Base-by-base conservation (phyloP, 1,140 invertebrate genomes). In the Cotesia typhae region DNA sequence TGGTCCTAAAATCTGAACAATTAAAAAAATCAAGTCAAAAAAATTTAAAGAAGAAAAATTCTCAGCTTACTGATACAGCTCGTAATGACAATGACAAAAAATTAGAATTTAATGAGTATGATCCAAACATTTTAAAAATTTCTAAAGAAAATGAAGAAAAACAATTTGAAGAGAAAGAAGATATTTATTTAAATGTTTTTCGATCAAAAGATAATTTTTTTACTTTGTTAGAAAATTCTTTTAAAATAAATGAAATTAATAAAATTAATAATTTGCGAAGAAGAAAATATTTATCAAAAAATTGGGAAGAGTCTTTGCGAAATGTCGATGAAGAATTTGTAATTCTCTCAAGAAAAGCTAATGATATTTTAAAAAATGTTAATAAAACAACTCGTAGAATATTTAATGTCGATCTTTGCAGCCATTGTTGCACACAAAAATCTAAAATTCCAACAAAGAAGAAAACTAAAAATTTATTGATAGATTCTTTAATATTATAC, bases 371-470 rank as follows among this genome's bases (percentile, higher is more conserved):
- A 4, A 77, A 78, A 12, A 77, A 51, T 20, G 73, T 84, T 2
- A 66, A 75, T 37, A 61, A 72, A 7, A 78, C 67, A 14, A 75
- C 76, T 0, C 79, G 75, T 65, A 36, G 71, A 0, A 71, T 81
- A 1, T 73, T 77, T 10, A 75, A 78, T 20, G 66, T 28, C 4
- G 73, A 65, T 0, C 66, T 57, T 4, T 86, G 84, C n/a, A 81
- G 83, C 38, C 73, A 65, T 59, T 85, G 84, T 37, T 85, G 84
- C 38, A 63, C 75, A 76, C 79, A 64, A 78, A 85, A 71, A 80
- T 74, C 0, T 75, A 65, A 47, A 84, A 83, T 36, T 47, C 76
- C 14, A 60, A 80, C 5, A 12, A 76, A 7, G 78, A 73, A 28
- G 74, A 67, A 7, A 77, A 77, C 4, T 65, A 81, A 63, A 51